Conservation (phyloP, 2,797 vertebrate species). For the Lemur catta region DNA sequence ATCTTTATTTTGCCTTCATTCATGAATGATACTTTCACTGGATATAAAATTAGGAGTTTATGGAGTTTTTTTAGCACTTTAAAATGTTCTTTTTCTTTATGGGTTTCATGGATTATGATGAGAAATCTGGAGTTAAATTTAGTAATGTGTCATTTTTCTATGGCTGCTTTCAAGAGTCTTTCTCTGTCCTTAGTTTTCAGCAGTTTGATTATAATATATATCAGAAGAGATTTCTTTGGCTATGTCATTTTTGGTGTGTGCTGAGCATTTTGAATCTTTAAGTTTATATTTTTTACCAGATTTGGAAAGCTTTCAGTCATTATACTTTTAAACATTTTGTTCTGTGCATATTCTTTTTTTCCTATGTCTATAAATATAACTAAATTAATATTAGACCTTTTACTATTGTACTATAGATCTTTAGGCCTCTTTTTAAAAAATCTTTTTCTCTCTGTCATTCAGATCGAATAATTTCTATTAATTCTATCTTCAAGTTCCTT, state of each 20-base stretch:
- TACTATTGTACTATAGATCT: neutral
- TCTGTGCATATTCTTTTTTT: neutral
- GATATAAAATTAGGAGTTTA: neutral
- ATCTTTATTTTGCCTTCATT: neutral
- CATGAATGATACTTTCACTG: neutral
- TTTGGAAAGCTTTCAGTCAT: neutral
- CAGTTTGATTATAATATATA: neutral
- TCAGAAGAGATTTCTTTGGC: neutral
- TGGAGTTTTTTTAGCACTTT: neutral
- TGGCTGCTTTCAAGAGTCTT: neutral
- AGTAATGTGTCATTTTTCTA: neutral
- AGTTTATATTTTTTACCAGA: neutral
- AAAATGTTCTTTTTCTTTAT: neutral
- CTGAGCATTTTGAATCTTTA: neutral
- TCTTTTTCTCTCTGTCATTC: neutral
- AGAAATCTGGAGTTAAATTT: neutral
- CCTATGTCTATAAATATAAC: neutral
- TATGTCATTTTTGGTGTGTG: neutral
- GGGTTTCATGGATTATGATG: neutral
- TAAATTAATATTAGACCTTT: neutral
- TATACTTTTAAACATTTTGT: neutral
- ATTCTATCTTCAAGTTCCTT: neutral
- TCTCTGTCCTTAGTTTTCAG: neutral
- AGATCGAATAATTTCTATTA: neutral
- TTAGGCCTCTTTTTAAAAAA: neutral